Conservation (phyloP, 2,797 vertebrate genomes). For the Leptatherina wallacei region DNA sequence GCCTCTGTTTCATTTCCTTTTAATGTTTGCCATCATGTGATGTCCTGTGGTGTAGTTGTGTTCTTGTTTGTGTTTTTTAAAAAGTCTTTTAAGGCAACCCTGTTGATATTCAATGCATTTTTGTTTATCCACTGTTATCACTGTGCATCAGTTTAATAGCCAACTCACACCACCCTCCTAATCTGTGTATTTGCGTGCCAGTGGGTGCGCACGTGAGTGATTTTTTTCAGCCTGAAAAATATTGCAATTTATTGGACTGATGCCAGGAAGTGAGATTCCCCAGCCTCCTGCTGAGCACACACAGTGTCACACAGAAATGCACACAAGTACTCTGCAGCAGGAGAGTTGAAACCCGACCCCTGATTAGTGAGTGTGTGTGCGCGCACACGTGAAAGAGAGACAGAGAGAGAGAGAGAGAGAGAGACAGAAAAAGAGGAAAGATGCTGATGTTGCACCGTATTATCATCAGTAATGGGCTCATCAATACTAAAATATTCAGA, state of each 20-base stretch:
- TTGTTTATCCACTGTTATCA: slow-evolving; percentile 17
- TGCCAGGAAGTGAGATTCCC: slow-evolving; percentile 61
- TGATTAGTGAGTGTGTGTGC: slow-evolving; percentile 39
- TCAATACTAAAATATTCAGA: slow-evolving; percentile 81
- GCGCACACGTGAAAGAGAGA: slow-evolving; percentile 12
- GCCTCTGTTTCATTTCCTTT: background rate
- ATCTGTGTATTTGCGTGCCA: slow-evolving; percentile 43
- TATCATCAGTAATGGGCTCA: slow-evolving; percentile 81
- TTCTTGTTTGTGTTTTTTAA: slow-evolving; percentile 17
- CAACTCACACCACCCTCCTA: slow-evolving; percentile 22
- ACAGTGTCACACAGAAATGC: slow-evolving; percentile 35
- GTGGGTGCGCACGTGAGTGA: slow-evolving; percentile 25
- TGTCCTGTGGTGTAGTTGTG: background rate
- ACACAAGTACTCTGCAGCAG: slow-evolving; percentile 45
- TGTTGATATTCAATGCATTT: slow-evolving; percentile 17
- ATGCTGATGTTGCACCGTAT: slow-evolving; percentile 76
- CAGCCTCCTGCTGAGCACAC: slow-evolving; percentile 35
- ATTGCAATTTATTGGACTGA: slow-evolving; percentile 62
- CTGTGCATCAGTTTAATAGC: slow-evolving; percentile 28
- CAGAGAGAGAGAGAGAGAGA: background rate
- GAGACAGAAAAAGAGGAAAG: slow-evolving; percentile 30
- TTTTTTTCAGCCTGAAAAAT: slow-evolving; percentile 50
- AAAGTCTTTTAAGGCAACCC: slow-evolving; percentile 15
- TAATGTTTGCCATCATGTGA: slow-evolving; percentile 1
- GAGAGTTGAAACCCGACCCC: slow-evolving; percentile 71